Conservation (phyloP, 2,797 vertebrate species). For the Galago senegalensis region DNA sequence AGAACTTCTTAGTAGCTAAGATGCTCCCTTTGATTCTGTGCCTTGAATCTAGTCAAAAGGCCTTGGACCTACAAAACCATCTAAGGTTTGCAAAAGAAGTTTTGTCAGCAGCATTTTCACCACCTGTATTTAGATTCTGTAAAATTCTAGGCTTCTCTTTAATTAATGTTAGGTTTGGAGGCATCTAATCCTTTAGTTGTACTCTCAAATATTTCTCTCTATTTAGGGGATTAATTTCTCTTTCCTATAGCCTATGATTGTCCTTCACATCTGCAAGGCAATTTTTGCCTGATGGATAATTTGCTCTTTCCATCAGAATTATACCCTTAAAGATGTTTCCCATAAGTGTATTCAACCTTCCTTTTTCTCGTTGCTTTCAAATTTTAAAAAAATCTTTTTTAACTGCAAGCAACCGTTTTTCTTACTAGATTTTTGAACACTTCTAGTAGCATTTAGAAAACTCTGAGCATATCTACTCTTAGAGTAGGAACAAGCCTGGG, state of each 20-base stretch:
- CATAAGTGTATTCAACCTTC: neutral
- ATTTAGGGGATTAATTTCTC: slow-evolving; percentile 2
- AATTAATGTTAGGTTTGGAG: slow-evolving; percentile 2
- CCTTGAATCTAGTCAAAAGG: neutral
- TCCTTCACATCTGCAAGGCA: neutral
- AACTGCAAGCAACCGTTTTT: neutral
- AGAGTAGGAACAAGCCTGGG: neutral
- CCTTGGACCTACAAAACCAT: neutral
- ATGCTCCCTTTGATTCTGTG: neutral
- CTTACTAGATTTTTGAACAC: neutral
- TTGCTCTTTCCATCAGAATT: slow-evolving; percentile 45
- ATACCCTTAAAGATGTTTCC: neutral
- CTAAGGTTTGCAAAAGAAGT: neutral
- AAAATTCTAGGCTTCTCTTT: slow-evolving; percentile 33
- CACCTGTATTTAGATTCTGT: slow-evolving; percentile 24
- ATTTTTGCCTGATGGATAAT: slow-evolving; percentile 29
- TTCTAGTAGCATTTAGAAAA: slow-evolving; percentile 30
- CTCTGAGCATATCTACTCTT: neutral
- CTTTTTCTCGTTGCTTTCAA: slow-evolving; percentile 27
- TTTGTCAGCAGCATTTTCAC: slow-evolving; percentile 9
- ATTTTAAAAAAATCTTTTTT: slow-evolving; percentile 27
- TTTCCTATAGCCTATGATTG: slow-evolving; percentile 1
- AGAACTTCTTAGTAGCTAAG: neutral
- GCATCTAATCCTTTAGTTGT: neutral
- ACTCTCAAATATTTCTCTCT: neutral